Conservation (phyloP, 2,113 vertebrate genomes). For the Hystrix cristata region DNA sequence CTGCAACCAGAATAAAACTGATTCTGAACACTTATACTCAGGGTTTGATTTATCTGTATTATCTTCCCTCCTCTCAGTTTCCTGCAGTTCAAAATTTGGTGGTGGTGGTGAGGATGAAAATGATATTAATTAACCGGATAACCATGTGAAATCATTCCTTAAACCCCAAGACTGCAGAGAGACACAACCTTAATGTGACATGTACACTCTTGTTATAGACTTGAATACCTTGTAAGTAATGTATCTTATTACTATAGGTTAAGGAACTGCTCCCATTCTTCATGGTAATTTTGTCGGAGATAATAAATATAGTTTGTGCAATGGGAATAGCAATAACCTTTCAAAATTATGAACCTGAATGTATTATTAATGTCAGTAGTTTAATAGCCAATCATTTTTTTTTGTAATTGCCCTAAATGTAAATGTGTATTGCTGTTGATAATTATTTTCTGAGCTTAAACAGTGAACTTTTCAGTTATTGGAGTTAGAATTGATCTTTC, state of each 20-base stretch:
- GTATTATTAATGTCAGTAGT: constrained; percentile 40
- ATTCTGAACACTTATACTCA: constrained; percentile 30
- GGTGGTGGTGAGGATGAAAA: not conserved
- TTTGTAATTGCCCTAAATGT: not conserved
- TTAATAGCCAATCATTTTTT: not conserved
- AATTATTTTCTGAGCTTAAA: constrained; percentile 37
- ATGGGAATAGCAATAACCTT: not conserved
- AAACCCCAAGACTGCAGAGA: not conserved
- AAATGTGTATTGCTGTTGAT: constrained; percentile 20
- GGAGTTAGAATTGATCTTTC: constrained; percentile 22
- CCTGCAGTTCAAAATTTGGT: not conserved
- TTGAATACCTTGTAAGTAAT: constrained; percentile 14
- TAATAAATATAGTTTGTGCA: not conserved
- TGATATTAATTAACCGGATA: not conserved
- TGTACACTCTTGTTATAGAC: not conserved
- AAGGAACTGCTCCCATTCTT: not conserved
- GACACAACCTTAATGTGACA: not conserved
- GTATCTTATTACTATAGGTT: not conserved
- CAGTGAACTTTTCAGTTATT: constrained; percentile 23
- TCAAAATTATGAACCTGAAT: constrained; percentile 23
- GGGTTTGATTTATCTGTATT: not conserved
- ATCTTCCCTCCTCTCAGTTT: not conserved
- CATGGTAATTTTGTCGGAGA: not conserved
- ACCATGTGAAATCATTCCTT: not conserved
- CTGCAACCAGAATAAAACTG: not conserved